Evolutionary conservation across 2,888 invertebrate genomes (phyloP), one percentile per base, ranked within the genome.

Genomic region (Nineta flava): DNA sequence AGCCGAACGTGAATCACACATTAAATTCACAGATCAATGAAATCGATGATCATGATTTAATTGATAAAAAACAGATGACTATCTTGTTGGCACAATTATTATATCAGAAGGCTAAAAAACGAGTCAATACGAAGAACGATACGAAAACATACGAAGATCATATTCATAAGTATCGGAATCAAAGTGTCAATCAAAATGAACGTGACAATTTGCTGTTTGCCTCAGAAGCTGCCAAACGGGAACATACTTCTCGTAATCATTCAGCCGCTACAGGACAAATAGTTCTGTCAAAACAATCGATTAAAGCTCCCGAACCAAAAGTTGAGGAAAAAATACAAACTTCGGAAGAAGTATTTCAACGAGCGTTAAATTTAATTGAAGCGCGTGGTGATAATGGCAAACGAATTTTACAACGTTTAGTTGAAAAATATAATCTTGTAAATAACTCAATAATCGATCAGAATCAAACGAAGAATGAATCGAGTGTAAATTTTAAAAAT

Each of bases 351-450:
- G 69, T 79, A 0, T 74, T 78, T 49, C 69, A 72, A 54, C 76
- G 77, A 16, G 73, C 81, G 0, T 59, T 79, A 17, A 65, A 66
- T 13, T 75, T 73, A 57, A 62, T 82, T 1, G 70, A 72, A 53
- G 68, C 69, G 0, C 59, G 82, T 10, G 82, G 81, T 0, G 67
- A 69, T 1, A 69, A 72, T 47, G 79, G 80, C 0, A 70, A 71
- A 51, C 62, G 69, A 32, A 72, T 81, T 5, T 60, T 82, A 46
- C 60, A 77, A 78, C 50, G 60, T 71, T 34, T 67, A 67, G 54
- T 43, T 42, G n/a, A 41, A 16, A 42, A 46, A 26, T 31, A 42
- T 19, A 13, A 50, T 17, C n/a, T 38, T 13, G 40, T 35, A 38
- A 40, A 21, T 17, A 44, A 34, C n/a, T 31, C 19, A n/a, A n/a